phyloP scores from a whole-genome alignment of 2,113 vertebrate genomes.

The Hypanus sabinus region DNA sequence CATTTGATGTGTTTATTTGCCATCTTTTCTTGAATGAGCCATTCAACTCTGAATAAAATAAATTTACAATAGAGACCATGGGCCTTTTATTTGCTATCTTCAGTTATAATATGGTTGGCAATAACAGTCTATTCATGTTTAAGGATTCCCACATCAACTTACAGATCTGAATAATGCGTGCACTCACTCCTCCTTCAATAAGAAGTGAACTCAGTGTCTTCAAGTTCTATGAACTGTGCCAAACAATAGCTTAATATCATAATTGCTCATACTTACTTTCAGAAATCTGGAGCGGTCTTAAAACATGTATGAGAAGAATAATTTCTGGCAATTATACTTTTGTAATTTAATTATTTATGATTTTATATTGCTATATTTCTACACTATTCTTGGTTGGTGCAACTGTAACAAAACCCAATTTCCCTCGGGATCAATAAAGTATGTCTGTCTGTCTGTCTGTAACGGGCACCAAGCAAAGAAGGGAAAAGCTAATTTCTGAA shows the following conservation, averaged over 20 bases:
- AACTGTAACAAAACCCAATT: too few relatives aligned
- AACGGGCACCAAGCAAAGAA: background rate
- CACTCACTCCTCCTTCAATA: background rate
- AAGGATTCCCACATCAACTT: background rate
- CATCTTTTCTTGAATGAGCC: background rate
- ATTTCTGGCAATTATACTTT: background rate
- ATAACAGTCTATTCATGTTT: background rate
- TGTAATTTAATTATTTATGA: too few relatives aligned
- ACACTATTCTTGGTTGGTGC: too few relatives aligned
- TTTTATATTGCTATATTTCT: too few relatives aligned
- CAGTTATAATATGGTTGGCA: background rate
- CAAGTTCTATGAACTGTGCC: background rate
- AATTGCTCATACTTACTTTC: background rate
- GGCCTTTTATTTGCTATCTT: background rate
- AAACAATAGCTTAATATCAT: background rate
- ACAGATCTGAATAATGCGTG: background rate
- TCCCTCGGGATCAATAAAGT: too few relatives aligned
- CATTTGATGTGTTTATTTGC: background rate
- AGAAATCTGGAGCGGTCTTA: background rate
- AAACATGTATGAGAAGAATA: background rate
- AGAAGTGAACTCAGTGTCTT: background rate
- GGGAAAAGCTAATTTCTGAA: background rate
- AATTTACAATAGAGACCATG: background rate
- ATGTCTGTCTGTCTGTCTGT: too few relatives aligned
- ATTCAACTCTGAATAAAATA: background rate